Percentiles rank a stretch among this genome's conserved stretches.
These are phyloP conservation scores for Xiphophorus birchmanni DNA, from an alignment of 2,797 vertebrate genomes.

Conservation along the genomic window DNA sequence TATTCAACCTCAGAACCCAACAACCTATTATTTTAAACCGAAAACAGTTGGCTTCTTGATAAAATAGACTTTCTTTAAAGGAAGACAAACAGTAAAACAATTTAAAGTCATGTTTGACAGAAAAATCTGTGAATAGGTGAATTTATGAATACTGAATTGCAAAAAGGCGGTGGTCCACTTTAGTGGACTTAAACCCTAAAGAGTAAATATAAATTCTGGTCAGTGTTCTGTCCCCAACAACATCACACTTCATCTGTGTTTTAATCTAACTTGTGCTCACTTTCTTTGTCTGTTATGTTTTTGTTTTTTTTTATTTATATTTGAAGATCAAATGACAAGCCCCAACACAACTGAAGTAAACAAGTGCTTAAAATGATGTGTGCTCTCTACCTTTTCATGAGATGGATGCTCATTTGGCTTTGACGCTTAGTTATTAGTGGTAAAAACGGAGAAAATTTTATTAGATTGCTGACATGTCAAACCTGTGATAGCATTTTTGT, in stretches of 20 bases:
- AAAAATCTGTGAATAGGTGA: background rate
- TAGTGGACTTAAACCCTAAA: background rate
- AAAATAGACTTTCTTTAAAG: background rate
- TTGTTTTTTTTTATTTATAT: background rate
- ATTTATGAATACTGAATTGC: background rate
- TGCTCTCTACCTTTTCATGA: background rate
- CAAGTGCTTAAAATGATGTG: background rate
- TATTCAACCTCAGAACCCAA: background rate
- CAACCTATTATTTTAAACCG: background rate
- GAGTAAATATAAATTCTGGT: background rate
- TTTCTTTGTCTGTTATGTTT: background rate
- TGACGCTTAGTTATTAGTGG: background rate
- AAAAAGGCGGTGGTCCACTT: background rate
- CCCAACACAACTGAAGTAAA: background rate
- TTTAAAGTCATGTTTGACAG: background rate
- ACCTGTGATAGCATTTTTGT: background rate
- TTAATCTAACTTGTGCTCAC: background rate
- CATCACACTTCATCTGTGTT: background rate
- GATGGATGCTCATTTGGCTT: background rate
- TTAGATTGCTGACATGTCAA: background rate
- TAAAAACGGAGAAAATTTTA: background rate
- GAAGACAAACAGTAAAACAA: background rate
- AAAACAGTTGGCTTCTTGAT: background rate
- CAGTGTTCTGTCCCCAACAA: background rate
- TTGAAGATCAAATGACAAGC: background rate